Conservation (phyloP, 2,888 invertebrate species). For the Tetanocera ferruginea region DNA sequence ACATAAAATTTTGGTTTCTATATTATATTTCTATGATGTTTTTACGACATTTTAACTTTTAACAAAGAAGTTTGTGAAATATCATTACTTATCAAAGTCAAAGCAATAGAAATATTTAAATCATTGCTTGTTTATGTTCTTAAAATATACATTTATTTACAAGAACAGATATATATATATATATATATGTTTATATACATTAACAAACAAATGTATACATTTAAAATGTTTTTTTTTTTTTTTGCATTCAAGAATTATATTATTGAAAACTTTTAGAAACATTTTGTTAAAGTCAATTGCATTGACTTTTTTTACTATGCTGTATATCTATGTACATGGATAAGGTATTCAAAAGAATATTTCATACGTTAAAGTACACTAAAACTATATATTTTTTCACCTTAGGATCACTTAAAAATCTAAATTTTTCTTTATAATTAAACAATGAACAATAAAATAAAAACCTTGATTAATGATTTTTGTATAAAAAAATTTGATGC, state of each 20-base stretch:
- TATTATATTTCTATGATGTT: background rate
- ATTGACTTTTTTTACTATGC: background rate
- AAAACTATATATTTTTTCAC: background rate
- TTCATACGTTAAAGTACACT: background rate
- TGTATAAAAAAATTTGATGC: constrained; percentile 43
- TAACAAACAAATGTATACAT: too few relatives aligned
- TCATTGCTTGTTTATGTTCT: too few relatives aligned
- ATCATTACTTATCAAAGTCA: background rate
- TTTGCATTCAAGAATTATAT: too few relatives aligned
- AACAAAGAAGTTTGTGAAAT: background rate
- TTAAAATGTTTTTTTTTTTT: too few relatives aligned
- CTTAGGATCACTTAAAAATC: background rate
- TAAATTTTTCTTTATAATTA: background rate
- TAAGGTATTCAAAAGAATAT: background rate
- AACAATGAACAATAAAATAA: background rate
- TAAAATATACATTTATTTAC: background rate
- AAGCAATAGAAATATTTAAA: background rate
- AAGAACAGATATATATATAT: too few relatives aligned
- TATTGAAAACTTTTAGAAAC: background rate
- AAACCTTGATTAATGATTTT: constrained; percentile 17
- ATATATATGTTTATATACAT: too few relatives aligned
- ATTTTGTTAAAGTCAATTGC: background rate
- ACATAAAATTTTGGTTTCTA: background rate
- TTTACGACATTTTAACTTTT: too few relatives aligned
- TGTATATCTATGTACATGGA: background rate